These are phyloP conservation scores for Spilarctia lutea DNA, from an alignment of 2,888 invertebrate genomes.

Conservation along the genomic window DNA sequence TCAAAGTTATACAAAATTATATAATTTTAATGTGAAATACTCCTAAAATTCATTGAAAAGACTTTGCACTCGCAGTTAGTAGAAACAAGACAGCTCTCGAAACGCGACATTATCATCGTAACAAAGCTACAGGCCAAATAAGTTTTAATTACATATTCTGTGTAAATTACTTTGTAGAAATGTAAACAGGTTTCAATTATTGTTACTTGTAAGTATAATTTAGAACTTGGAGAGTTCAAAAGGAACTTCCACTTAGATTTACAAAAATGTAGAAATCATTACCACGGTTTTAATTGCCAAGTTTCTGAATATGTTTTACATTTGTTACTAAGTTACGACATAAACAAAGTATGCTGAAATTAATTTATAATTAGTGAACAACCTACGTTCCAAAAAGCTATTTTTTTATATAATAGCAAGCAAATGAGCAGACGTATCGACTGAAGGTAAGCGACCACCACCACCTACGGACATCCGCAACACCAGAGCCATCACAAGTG, in stretches of 20 bases:
- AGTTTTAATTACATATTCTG: constrained; percentile 11
- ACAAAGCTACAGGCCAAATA: neutral
- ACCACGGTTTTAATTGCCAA: neutral
- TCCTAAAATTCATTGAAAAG: neutral
- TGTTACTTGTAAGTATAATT: neutral
- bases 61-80: neutral
- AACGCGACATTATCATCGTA: neutral
- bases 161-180: constrained; percentile 1
- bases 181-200: constrained; percentile 4
- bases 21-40: neutral
- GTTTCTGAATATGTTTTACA: neutral
- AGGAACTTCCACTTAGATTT: neutral
- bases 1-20: neutral
- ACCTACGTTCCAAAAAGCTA: no score
- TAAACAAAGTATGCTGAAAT: neutral
- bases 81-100: neutral
- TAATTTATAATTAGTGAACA: neutral
- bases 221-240: neutral
- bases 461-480: no score
- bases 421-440: no score
- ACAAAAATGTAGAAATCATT: neutral
- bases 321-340: neutral
- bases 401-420: no score
- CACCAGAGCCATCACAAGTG: no score
- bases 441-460: no score